Conservation (phyloP, 2,888 invertebrate genomes). For the Heliconius ethilla region DNA sequence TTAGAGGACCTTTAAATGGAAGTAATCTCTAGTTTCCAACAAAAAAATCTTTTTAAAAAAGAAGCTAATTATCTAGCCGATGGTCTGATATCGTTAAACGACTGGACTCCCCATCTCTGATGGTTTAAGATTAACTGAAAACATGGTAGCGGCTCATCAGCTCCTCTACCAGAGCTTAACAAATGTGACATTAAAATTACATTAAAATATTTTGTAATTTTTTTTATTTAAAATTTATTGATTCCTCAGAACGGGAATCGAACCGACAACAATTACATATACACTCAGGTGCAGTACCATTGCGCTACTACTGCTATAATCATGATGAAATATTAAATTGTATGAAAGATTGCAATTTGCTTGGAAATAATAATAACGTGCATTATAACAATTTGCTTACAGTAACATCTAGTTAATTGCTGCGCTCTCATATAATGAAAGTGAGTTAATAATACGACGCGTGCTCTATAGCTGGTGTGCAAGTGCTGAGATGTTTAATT, state of each 20-base stretch:
- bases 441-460: slow-evolving; percentile 19
- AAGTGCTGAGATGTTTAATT: not conserved
- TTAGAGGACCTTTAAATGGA: no score
- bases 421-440: slow-evolving; percentile 21
- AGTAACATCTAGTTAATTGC: not conserved
- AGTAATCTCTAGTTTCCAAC: no score
- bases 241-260: not conserved
- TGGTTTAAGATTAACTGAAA: no score
- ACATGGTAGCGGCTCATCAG: no score
- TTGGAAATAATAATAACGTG: slow-evolving; percentile 8
- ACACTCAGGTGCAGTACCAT: not conserved
- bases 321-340: not conserved
- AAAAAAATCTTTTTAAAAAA: no score
- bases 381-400: slow-evolving; percentile 17
- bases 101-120: no score
- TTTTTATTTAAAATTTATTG: no score
- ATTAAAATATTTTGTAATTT: no score
- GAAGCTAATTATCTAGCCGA: no score
- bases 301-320: not conserved
- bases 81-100: no score
- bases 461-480: not conserved
- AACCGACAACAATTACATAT: not conserved
- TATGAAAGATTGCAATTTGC: slow-evolving; percentile 19
- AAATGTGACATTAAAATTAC: no score
- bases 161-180: no score